Evolutionary conservation across 1,140 invertebrate genomes (phyloP), one percentile per base, ranked within the genome.

Genomic region (Drosophila parvula): DNA sequence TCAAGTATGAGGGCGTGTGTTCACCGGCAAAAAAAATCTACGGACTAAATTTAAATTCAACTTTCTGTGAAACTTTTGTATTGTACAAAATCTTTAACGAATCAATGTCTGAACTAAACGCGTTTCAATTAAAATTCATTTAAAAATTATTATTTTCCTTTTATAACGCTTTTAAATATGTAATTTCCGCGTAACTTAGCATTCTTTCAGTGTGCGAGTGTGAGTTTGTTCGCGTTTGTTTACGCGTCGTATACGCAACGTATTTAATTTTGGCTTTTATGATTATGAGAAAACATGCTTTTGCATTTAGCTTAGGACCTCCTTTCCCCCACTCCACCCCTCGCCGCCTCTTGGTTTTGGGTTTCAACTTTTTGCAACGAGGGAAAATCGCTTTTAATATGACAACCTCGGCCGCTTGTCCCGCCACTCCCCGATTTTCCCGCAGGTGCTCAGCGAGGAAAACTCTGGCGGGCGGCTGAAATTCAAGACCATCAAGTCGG

Each of bases 401-500:
- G 44, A 53, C 77, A 47, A 65, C 57, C 50, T 38, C 68, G 16
- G 36, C 41, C 47, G 14, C 50, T 36, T 51, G 30, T 5, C 48
- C 14, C 47, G 28, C 34, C 63, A 6, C 2, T 2, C 7, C 40
- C 10, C 3, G 9, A 8, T 11, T 41, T 12, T 61, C 38, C 28
- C 27, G 14, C 71, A 92, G 92, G 92, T 92, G 51, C 84, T 92
- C 38, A 92, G 90, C 69, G 92, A 92, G 53, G 92, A 92, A 50
- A 90, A 81, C n/a, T 76, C 85, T 45, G 82, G 91, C 14, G 90
- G 91, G 5, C 92, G 91, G 10, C 89, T 93, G 45, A 91, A 88
- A 62, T 91, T 92, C 70, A 92, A 93, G 55, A 92, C 92, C 51
- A 85, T 92, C 27, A 92, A 92, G 80, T 91, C 90, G 30, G 92